Evolutionary conservation across 2,888 invertebrate species (phyloP), one percentile per base, ranked within the genome.

Genomic region (Microplitis manilae): DNA sequence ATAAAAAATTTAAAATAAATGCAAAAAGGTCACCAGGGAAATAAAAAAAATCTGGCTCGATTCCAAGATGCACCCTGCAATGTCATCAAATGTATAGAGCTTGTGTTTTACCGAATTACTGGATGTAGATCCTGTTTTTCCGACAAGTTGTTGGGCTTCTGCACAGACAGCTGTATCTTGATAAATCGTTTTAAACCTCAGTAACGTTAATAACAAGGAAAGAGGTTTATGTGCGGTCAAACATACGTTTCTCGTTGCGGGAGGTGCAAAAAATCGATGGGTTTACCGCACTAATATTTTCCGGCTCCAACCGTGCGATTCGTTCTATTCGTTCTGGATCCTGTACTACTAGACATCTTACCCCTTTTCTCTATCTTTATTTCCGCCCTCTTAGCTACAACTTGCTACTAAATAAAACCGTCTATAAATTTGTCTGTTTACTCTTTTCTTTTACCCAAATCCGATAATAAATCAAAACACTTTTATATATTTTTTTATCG

Each of bases 181-280:
- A 72, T 72, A 72, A 72, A 72, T 72, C 39, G 62, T 72, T 40
- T 17, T 61, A 72, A 62, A 72, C n/a, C 61, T 72, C 62, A n/a
- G 62, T 62, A 71, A 60, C 67, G 77, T 70, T 79, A 79, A 71
- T 84, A 83, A 83, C 83, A 83, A 80, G 77, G 78, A 77, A 83
- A 83, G 80, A 84, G 83, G 80, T 85, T 86, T 84, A 83, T 84
- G 82, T 72, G 79, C 79, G 75, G 75, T 79, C 73, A 78, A 82
- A 81, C 81, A 79, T 80, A 80, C 78, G 79, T 81, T 81, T 81
- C 77, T 82, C 75, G 77, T 78, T 68, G 75, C 74, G 77, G 79
- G 59, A 60, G 61, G 60, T 76, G 68, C 39, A 70, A 82, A 80
- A 80, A 81, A 83, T 81, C 82, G 77, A 83, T 79, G 79, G 79